These are phyloP conservation scores for Syngnathus rostellatus DNA, from an alignment of 2,797 vertebrate genomes.

Conservation along the genomic window DNA sequence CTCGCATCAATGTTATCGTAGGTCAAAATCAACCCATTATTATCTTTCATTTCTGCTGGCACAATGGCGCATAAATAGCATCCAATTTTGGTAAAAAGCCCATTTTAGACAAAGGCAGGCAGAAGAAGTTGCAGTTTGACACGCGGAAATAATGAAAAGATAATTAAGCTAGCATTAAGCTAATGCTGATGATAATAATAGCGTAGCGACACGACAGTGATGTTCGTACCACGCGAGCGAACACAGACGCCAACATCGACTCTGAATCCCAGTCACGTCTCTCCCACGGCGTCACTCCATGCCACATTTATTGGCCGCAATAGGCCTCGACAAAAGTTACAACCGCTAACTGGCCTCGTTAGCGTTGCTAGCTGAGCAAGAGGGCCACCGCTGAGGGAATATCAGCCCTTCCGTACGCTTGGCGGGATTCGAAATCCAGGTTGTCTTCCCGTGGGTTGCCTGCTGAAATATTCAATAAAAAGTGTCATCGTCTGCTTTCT, in stretches of 20 bases:
- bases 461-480: constrained; percentile 1
- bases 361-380: not conserved
- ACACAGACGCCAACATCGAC: too few species aligned
- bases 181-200: too few species aligned
- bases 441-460: not conserved
- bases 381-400: constrained; percentile 1
- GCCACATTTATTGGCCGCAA: not conserved
- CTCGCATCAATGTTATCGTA: not conserved
- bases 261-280: too few species aligned
- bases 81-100: not conserved
- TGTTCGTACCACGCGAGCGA: too few species aligned
- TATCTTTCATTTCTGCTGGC: not conserved
- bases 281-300: too few species aligned
- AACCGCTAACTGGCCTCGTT: too few species aligned
- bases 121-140: not conserved
- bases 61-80: not conserved
- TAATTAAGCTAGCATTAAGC: not conserved
- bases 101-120: not conserved
- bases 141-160: not conserved
- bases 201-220: too few species aligned
- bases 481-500: not conserved
- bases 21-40: not conserved
- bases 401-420: not conserved
- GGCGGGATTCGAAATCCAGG: not conserved
- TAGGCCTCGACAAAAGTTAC: not conserved